phyloP scores from a whole-genome alignment of 2,797 vertebrate genomes.

The Rhinogobio ventralis region DNA sequence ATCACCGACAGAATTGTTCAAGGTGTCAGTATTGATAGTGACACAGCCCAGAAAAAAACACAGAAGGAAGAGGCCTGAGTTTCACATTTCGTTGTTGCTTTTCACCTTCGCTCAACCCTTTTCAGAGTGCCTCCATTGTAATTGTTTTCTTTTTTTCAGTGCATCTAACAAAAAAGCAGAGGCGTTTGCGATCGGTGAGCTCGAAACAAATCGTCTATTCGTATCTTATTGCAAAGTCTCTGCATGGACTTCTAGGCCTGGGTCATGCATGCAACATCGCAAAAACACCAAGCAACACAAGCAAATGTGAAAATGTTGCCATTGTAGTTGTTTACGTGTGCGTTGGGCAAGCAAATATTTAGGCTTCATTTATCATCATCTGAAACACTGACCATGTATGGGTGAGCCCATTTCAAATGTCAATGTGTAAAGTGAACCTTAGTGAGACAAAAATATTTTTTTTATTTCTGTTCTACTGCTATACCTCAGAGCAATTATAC shows the following conservation, averaged over 20 bases:
- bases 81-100: conserved; percentile 67
- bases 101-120: conserved; percentile 43
- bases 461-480: conserved; percentile 63
- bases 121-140: conserved; percentile 34
- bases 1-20: conserved; percentile 78
- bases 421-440: neutral
- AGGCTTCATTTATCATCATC: neutral
- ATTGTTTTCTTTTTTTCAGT: conserved; percentile 33
- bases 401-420: conserved; percentile 5
- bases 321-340: conserved; percentile 1
- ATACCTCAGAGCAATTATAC: neutral
- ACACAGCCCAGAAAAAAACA: conserved; percentile 62
- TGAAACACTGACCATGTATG: conserved; percentile 8
- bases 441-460: conserved; percentile 67
- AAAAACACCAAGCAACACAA: conserved; percentile 6
- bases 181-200: conserved; percentile 11
- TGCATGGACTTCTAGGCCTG: conserved; percentile 5
- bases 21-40: conserved; percentile 79
- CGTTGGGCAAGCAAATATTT: neutral
- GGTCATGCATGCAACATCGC: conserved; percentile 13
- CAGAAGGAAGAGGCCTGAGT: conserved; percentile 62
- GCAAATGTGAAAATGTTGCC: neutral
- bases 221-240: conserved; percentile 28
- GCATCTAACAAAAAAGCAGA: conserved; percentile 57
- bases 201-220: conserved; percentile 50